Percentiles rank a stretch among this genome's conserved stretches.
Evolutionary conservation across 1,140 invertebrate genomes (phyloP).

Genomic region (Helicoverpa armigera): DNA sequence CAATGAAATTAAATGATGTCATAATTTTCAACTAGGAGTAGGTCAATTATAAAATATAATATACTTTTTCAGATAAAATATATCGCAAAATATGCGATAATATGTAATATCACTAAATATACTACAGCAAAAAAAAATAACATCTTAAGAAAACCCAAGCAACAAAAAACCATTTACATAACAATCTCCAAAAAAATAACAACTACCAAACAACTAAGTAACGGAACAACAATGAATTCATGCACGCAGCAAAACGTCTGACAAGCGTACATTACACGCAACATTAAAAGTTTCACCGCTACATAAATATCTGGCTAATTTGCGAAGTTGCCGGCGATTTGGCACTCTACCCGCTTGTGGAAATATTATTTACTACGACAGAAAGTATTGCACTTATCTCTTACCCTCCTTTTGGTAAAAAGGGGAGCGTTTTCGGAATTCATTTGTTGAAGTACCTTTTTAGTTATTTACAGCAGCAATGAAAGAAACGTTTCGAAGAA

Average conservation of each 20-base stretch:
- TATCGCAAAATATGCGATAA: too few relatives aligned
- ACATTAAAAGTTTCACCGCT: conserved; percentile 49
- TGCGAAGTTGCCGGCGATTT: conserved; percentile 44
- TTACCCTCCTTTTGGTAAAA: background rate
- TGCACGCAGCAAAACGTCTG: conserved; percentile 37
- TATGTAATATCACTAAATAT: too few relatives aligned
- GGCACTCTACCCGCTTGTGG: conserved; percentile 17
- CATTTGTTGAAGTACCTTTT: conserved; percentile 3
- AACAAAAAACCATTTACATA: background rate
- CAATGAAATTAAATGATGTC: too few relatives aligned
- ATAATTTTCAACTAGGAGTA: too few relatives aligned
- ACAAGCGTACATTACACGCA: conserved; percentile 41
- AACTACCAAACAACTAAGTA: conserved; percentile 16
- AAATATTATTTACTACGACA: conserved; percentile 39
- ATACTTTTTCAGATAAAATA: too few relatives aligned
- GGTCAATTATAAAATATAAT: too few relatives aligned
- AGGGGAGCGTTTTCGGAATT: background rate
- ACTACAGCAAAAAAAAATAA: background rate
- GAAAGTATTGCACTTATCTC: conserved; percentile 25
- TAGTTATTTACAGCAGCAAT: background rate
- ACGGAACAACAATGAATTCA: conserved; percentile 39
- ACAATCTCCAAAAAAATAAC: background rate
- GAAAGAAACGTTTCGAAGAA: conserved; percentile 11
- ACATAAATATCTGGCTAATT: conserved; percentile 47
- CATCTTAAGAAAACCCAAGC: background rate